phyloP scores from a whole-genome alignment of 2,113 vertebrate genomes.

The Progne subis region DNA sequence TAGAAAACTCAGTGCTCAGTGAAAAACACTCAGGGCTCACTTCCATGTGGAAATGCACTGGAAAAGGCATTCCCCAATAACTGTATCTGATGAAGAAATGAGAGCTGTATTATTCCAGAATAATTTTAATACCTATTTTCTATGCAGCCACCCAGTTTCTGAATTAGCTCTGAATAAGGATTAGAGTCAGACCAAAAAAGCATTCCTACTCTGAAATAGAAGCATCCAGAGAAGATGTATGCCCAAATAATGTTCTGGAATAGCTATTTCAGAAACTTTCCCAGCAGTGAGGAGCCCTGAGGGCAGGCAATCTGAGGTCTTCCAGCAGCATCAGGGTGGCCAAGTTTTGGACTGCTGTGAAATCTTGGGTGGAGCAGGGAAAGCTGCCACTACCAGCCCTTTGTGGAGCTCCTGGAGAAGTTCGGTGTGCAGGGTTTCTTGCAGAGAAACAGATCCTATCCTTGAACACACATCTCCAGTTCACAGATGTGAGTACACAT shows the following conservation, averaged over 20 bases:
- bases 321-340: constrained; percentile 9
- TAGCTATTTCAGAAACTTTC: constrained; percentile 11
- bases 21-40: not conserved
- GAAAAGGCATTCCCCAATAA: not conserved
- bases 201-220: not conserved
- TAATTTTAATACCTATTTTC: not conserved
- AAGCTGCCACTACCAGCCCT: not conserved
- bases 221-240: not conserved
- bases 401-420: not conserved
- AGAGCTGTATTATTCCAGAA: not conserved
- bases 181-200: not conserved
- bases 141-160: not conserved
- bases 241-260: constrained; percentile 7
- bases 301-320: not conserved
- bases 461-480: not conserved
- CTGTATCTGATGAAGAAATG: not conserved
- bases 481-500: fast-evolving
- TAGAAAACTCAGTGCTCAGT: not conserved
- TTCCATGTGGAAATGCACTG: not conserved
- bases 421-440: fast-evolving
- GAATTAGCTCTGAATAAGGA: not conserved
- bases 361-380: not conserved
- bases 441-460: not conserved
- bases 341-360: not conserved
- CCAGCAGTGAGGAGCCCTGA: not conserved